A percentile compares a stretch with the other conserved stretches of the same genome.
Evolutionary conservation across 2,888 invertebrate genomes (phyloP).

Genomic region (Sinodicranocentrus sp.): DNA sequence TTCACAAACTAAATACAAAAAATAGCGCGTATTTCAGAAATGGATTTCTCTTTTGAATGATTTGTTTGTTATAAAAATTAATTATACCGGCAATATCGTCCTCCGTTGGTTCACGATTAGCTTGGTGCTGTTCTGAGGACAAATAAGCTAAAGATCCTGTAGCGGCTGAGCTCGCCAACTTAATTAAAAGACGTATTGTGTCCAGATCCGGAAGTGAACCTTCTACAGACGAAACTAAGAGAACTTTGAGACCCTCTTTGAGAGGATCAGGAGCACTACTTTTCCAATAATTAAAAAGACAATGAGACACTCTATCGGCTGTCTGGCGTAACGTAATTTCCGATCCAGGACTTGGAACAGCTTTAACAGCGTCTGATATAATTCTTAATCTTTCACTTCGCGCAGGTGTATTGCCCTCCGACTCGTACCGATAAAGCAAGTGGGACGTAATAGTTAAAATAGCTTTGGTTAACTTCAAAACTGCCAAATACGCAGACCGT

Average conservation of each 20-base stretch:
- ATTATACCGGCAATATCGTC: constrained; percentile 79
- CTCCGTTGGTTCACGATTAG: constrained; percentile 74
- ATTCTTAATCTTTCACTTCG: constrained; percentile 71
- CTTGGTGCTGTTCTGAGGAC: constrained; percentile 75
- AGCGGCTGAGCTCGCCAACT: constrained; percentile 89
- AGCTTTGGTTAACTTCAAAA: constrained; percentile 92
- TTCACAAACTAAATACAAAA: constrained; percentile 92
- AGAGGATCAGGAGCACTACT: constrained; percentile 78
- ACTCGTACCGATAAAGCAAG: constrained; percentile 83
- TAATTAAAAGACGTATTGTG: constrained; percentile 86
- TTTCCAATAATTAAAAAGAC: constrained; percentile 86
- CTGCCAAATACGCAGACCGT: constrained; percentile 91
- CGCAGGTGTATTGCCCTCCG: constrained; percentile 61
- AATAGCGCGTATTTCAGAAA: too few relatives aligned
- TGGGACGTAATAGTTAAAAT: constrained; percentile 92
- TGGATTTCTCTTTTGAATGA: background rate
- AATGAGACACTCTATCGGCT: constrained; percentile 89
- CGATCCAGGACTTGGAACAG: constrained; percentile 87
- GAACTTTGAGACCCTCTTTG: constrained; percentile 67
- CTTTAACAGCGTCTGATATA: constrained; percentile 78
- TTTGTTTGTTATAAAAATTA: background rate
- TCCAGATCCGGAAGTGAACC: constrained; percentile 87
- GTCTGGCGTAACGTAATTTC: constrained; percentile 92
- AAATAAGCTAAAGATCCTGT: constrained; percentile 80
- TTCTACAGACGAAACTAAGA: constrained; percentile 71